Percentiles rank a stretch among this genome's conserved stretches.
These are phyloP conservation scores for Hemicentrotus pulcherrimus DNA, from an alignment of 35 echinoderm and acorn worm genomes.

Conservation along the genomic window DNA sequence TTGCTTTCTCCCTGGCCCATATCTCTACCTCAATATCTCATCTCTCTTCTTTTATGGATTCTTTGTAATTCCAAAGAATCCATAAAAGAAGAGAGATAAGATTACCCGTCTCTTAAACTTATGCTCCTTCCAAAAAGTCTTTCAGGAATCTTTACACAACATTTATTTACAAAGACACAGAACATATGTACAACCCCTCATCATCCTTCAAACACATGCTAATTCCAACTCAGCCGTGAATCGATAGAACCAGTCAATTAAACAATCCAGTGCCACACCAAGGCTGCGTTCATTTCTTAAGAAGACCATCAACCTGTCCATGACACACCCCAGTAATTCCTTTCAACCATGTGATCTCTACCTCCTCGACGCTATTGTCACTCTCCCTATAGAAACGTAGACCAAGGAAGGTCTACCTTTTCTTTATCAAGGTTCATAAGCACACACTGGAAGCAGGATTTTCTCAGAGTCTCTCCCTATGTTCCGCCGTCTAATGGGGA, in stretches of 20 bases:
- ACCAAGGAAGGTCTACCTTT: background rate
- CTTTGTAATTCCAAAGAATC: too few species aligned
- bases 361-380: background rate
- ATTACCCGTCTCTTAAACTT: background rate
- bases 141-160: too few species aligned
- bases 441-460: background rate
- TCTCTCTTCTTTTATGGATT: background rate
- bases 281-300: background rate
- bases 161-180: too few species aligned
- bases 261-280: background rate
- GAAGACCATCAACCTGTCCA: background rate
- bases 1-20: too few species aligned
- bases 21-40: background rate
- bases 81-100: too few species aligned
- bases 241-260: background rate
- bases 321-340: background rate
- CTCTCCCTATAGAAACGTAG: background rate
- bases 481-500: background rate
- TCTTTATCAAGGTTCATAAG: background rate
- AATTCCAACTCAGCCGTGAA: background rate
- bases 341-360: background rate
- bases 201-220: background rate
- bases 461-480: background rate
- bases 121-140: background rate
- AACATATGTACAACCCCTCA: too few species aligned